Conservation (phyloP, 2,797 vertebrate species). For the Erithacus rubecula region DNA sequence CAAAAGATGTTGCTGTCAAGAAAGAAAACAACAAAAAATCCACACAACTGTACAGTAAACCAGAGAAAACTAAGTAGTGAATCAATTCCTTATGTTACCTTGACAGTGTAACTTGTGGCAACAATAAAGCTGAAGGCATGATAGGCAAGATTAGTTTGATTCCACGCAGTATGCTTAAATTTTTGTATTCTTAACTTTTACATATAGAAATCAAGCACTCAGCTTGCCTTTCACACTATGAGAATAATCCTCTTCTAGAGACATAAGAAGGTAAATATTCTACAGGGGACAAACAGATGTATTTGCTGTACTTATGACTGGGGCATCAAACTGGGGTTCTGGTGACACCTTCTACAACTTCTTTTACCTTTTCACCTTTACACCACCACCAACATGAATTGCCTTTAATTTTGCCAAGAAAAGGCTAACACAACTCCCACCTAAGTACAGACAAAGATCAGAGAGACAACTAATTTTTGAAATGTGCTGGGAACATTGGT, state of each 20-base stretch:
- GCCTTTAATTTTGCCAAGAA: neutral
- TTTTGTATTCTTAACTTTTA: neutral
- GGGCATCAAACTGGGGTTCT: neutral
- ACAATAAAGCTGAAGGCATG: neutral
- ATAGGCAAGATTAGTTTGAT: neutral
- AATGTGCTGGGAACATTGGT: neutral
- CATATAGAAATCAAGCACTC: neutral
- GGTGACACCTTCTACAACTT: neutral
- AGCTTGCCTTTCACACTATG: neutral
- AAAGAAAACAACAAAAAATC: neutral
- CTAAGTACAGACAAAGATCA: neutral
- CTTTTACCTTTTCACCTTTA: neutral
- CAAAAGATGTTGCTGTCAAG: constrained; percentile 50
- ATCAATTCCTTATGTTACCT: constrained; percentile 49
- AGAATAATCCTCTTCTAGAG: neutral
- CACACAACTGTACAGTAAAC: neutral
- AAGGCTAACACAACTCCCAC: neutral
- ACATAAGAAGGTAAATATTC: neutral
- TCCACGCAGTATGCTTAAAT: neutral
- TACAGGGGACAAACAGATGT: neutral
- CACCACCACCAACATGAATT: neutral
- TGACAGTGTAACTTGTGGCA: neutral
- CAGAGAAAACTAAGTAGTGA: neutral
- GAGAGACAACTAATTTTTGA: neutral
- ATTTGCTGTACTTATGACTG: neutral